Conservation (phyloP, 2,797 vertebrate genomes). For the Pipistrellus pipistrellus region DNA sequence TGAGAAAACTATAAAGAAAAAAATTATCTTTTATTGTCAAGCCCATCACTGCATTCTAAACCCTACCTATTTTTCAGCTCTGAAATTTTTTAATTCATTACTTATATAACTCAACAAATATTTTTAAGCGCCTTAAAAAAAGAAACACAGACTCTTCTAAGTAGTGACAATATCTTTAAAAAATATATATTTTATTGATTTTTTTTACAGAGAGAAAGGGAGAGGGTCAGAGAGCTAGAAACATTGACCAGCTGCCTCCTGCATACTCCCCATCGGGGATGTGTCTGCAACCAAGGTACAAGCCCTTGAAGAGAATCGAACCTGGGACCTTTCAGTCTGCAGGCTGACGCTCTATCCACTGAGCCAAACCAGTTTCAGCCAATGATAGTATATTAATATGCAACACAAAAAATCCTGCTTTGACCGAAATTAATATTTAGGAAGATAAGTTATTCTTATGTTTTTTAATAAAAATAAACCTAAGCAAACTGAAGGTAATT, state of each 20-base stretch:
- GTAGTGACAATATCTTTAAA: not conserved
- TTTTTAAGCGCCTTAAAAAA: not conserved
- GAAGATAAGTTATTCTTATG: not conserved
- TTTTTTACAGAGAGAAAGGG: too few species aligned
- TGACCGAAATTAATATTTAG: not conserved
- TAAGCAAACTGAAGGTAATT: not conserved
- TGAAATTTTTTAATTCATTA: not conserved
- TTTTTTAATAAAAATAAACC: not conserved
- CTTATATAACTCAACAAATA: constrained; percentile 27
- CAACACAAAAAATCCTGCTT: not conserved
- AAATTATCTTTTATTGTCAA: not conserved
- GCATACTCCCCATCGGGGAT: too few species aligned
- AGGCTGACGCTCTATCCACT: too few species aligned
- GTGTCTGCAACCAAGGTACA: too few species aligned
- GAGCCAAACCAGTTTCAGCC: too few species aligned
- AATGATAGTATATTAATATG: not conserved
- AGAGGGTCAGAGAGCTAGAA: too few species aligned
- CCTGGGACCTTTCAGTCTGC: too few species aligned
- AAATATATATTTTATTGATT: too few species aligned
- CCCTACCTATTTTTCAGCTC: not conserved
- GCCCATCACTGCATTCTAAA: not conserved
- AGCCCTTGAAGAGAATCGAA: too few species aligned
- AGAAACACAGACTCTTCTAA: not conserved
- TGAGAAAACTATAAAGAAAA: not conserved
- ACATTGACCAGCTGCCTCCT: too few species aligned